These are phyloP conservation scores for Podocnemis expansa DNA, from an alignment of 2,113 vertebrate species.

Conservation along the genomic window DNA sequence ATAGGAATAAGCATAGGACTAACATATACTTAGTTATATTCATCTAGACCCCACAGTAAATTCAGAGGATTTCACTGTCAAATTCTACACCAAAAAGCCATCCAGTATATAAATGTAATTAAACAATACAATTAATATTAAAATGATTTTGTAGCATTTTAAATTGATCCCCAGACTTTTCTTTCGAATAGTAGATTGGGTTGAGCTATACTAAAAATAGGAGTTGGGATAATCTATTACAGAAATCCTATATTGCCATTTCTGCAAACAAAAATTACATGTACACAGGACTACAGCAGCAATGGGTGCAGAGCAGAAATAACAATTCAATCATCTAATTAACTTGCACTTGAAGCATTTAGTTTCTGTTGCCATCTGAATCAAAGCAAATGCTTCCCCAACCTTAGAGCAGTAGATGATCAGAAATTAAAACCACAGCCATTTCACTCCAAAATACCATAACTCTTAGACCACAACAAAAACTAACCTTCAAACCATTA, in stretches of 20 bases:
- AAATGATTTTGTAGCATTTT: neutral
- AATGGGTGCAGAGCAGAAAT: neutral
- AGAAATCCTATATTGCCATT: neutral
- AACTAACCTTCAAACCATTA: too few relatives aligned
- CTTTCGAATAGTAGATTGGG: too few relatives aligned
- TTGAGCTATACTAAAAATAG: neutral
- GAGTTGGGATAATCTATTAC: neutral
- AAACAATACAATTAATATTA: neutral
- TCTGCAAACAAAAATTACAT: neutral
- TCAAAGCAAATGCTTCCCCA: neutral
- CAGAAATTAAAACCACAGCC: too few relatives aligned
- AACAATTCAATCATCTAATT: neutral
- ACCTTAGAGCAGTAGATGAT: too few relatives aligned
- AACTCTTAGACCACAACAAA: too few relatives aligned
- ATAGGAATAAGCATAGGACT: neutral
- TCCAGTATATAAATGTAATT: neutral
- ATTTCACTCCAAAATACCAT: too few relatives aligned
- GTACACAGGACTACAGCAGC: neutral
- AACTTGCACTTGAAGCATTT: neutral
- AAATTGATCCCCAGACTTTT: too few relatives aligned
- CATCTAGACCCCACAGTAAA: neutral
- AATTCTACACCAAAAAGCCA: neutral
- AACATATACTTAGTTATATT: neutral
- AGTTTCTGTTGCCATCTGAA: neutral
- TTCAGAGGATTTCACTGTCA: neutral